These are phyloP conservation scores for Tetragnatha versicolor DNA, from an alignment of 1,140 invertebrate species.

Conservation along the genomic window DNA sequence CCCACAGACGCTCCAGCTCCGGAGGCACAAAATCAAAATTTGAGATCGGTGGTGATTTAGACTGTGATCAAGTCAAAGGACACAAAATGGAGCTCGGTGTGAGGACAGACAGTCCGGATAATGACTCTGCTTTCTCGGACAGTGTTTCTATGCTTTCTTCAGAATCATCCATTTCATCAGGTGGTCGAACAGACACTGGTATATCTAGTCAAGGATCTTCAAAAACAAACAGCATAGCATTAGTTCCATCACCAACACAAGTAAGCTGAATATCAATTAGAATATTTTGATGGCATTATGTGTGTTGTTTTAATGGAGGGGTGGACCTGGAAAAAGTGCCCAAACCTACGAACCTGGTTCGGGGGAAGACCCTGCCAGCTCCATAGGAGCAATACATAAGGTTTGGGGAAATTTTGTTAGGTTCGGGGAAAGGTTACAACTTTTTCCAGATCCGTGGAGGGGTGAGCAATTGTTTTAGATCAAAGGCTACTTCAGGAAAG, in stretches of 20 bases:
- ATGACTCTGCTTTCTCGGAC: slow-evolving; percentile 97
- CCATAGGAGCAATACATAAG: too few relatives aligned
- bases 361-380: too few relatives aligned
- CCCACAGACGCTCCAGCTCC: slow-evolving; percentile 68
- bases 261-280: too few relatives aligned
- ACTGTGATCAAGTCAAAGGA: slow-evolving; percentile 50
- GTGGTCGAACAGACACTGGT: slow-evolving; percentile 65
- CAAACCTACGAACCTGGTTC: too few relatives aligned
- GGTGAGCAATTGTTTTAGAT: too few relatives aligned
- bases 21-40: slow-evolving; percentile 64
- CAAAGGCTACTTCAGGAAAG: too few relatives aligned
- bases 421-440: too few relatives aligned
- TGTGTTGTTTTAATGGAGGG: too few relatives aligned
- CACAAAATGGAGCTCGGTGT: slow-evolving; percentile 62
- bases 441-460: too few relatives aligned
- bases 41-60: slow-evolving; percentile 58
- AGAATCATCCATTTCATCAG: slow-evolving; percentile 86
- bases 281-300: too few relatives aligned
- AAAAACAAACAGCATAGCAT: slow-evolving; percentile 59
- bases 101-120: slow-evolving; percentile 90
- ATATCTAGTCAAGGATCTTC: slow-evolving; percentile 58
- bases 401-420: too few relatives aligned
- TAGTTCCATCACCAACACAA: slow-evolving; percentile 61
- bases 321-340: too few relatives aligned
- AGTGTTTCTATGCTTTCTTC: slow-evolving; percentile 90